Conservation (phyloP, 2,888 invertebrate species). For the Tinea pellionella region DNA sequence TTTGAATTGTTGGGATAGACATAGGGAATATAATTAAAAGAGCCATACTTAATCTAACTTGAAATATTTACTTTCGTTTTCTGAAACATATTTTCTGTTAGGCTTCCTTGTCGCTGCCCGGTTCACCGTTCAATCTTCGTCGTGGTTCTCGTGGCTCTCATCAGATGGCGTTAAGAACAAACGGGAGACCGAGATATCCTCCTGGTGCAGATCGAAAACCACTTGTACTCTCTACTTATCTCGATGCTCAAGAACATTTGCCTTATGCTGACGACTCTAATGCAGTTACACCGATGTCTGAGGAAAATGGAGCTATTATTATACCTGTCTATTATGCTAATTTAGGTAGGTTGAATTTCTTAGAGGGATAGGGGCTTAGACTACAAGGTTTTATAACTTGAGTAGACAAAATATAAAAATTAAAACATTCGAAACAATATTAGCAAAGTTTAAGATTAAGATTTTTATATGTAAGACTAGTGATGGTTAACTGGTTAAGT, state of each 20-base stretch:
- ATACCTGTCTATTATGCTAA: constrained; percentile 91
- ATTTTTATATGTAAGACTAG: no score
- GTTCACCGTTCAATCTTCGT: constrained; percentile 94
- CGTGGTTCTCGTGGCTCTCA: constrained; percentile 92
- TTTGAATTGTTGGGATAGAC: no score
- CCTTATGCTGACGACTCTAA: constrained; percentile 98
- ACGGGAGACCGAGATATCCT: constrained; percentile 83
- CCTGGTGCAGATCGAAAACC: constrained; percentile 92
- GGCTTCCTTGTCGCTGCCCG: constrained; percentile 97
- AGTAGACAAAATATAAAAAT: no score
- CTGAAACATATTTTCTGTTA: constrained; percentile 44
- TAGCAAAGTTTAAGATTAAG: no score
- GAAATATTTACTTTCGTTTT: background rate
- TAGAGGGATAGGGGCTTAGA: no score
- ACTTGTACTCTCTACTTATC: constrained; percentile 91
- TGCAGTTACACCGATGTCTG: constrained; percentile 97
- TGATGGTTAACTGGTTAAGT: no score
- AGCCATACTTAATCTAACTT: no score
- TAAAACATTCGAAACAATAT: no score
- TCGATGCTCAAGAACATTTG: constrained; percentile 94
- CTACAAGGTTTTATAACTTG: no score
- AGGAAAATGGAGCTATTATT: constrained; percentile 95
- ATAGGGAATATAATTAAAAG: no score
- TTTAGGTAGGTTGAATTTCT: constrained; percentile 72
- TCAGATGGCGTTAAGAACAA: constrained; percentile 86